Evolutionary conservation across 2,113 vertebrate species (phyloP).

Genomic region (Onychostruthus taczanowskii): DNA sequence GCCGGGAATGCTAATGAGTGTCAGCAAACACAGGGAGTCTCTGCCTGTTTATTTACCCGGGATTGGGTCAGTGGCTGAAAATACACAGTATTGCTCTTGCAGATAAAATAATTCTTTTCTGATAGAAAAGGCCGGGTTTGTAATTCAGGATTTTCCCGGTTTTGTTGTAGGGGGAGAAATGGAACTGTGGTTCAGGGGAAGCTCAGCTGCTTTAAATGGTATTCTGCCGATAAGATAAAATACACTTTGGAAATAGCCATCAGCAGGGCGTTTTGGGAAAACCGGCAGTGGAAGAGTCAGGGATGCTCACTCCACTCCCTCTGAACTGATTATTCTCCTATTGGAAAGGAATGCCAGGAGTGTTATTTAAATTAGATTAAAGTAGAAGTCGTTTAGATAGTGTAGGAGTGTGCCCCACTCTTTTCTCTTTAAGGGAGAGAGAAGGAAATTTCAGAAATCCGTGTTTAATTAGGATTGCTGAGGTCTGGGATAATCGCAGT

Average conservation of each 20-base stretch:
- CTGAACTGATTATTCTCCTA: not conserved
- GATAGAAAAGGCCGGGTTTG: not conserved
- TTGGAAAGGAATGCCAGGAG: not conserved
- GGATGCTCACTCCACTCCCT: not conserved
- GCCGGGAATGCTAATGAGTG: not conserved
- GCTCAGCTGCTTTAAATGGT: not conserved
- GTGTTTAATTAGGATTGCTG: not conserved
- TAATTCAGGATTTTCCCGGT: not conserved
- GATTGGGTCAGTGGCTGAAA: constrained; percentile 25
- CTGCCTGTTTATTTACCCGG: constrained; percentile 30
- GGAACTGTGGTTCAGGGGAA: not conserved
- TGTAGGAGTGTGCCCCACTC: not conserved
- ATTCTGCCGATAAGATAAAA: not conserved
- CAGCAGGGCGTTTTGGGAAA: not conserved
- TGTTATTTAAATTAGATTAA: not conserved
- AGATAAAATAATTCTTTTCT: not conserved
- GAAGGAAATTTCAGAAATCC: not conserved
- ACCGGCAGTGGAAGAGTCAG: not conserved
- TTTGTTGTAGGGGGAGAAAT: not conserved
- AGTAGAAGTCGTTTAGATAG: not conserved
- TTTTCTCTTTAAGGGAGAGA: not conserved
- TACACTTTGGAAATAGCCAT: not conserved
- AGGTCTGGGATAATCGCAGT: not conserved
- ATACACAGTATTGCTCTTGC: not conserved
- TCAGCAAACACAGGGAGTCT: not conserved